phyloP scores from a whole-genome alignment of 2,888 invertebrate species.

The Volucella inanis region DNA sequence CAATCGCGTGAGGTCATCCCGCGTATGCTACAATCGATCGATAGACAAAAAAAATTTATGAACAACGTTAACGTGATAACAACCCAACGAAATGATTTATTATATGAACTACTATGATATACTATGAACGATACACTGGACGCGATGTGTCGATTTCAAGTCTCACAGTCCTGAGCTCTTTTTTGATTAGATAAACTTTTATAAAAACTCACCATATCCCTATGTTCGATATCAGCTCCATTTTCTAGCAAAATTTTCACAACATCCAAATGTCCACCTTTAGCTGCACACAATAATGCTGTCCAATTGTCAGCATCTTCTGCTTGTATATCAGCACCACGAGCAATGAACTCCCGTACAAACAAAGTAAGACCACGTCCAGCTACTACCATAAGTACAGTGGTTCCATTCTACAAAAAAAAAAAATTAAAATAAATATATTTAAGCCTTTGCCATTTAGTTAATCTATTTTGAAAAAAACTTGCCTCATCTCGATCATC shows the following conservation, averaged over 20 bases:
- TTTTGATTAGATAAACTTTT: neutral
- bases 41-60: too few species aligned
- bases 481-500: conserved; percentile 94
- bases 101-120: too few species aligned
- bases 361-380: conserved; percentile 92
- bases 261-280: conserved; percentile 92
- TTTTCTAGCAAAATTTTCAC: conserved; percentile 92
- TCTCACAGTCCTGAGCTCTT: neutral
- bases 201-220: conserved; percentile 88
- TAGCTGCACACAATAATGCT: conserved; percentile 94
- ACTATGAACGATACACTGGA: too few species aligned
- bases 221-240: conserved; percentile 92
- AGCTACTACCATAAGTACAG: conserved; percentile 96
- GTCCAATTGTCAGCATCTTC: conserved; percentile 98
- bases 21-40: too few species aligned
- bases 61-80: too few species aligned
- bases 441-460: conserved; percentile 30
- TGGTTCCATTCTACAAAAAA: conserved; percentile 91
- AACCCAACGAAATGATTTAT: too few species aligned
- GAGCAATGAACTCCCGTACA: conserved; percentile 92
- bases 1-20: too few species aligned
- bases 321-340: conserved; percentile 95
- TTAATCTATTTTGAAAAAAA: too few species aligned
- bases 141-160: too few species aligned
- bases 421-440: conserved; percentile 68